Conservation (phyloP, 2,113 vertebrate genomes). For the Alouatta palliata region DNA sequence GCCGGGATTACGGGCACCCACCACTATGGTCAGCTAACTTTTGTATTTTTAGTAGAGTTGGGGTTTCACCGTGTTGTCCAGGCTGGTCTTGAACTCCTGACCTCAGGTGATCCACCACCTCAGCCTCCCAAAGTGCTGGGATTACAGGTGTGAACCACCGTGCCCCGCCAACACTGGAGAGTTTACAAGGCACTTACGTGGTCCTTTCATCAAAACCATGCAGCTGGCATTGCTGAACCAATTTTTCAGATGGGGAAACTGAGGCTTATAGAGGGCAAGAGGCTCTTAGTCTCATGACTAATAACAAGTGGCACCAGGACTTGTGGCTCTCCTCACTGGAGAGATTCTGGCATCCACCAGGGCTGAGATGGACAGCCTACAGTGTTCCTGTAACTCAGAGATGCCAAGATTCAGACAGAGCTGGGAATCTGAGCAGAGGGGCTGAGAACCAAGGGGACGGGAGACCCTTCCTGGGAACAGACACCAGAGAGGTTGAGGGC, state of each 20-base stretch:
- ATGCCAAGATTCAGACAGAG: neutral
- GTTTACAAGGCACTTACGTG: neutral
- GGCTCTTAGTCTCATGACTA: neutral
- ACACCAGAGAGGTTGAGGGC: neutral
- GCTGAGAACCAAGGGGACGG: neutral
- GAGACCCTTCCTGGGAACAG: neutral
- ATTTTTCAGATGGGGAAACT: slow-evolving; percentile 5
- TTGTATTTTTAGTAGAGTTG: no score
- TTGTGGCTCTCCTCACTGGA: neutral
- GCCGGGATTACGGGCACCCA: no score
- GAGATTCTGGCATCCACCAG: neutral
- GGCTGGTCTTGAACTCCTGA: no score
- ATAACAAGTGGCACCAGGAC: neutral
- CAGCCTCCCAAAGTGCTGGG: no score
- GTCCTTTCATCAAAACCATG: neutral
- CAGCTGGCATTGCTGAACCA: neutral
- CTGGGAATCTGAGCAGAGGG: neutral
- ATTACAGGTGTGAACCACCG: neutral
- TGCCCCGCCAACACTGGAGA: neutral
- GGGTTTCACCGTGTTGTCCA: no score
- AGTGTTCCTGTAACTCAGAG: neutral
- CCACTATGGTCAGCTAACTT: no score
- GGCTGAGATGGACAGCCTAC: neutral
- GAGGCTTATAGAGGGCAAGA: neutral
- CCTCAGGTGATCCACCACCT: no score